A percentile compares a stretch with the other conserved stretches of the same genome.
These are phyloP conservation scores for Cassiopea andromeda DNA, from an alignment of 30 jellyfish, hydroid and myxozoan species.

Conservation along the genomic window DNA sequence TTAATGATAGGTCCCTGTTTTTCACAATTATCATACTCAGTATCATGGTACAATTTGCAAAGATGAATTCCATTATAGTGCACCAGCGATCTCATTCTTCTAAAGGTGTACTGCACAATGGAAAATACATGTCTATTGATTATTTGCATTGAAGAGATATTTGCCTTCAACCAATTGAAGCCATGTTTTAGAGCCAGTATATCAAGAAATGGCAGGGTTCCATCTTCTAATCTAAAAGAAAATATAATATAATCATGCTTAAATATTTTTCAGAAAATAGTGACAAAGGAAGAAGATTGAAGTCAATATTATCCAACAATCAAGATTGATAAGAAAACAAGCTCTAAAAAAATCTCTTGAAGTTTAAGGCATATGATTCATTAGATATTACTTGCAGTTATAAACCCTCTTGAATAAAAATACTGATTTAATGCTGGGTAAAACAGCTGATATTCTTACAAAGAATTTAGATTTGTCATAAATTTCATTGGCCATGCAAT, in stretches of 20 bases:
- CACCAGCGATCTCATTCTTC: slow-evolving; percentile 38
- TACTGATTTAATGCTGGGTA: too few relatives aligned
- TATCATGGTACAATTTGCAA: slow-evolving; percentile 50
- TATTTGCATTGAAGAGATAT: slow-evolving; percentile 38
- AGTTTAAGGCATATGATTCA: too few relatives aligned
- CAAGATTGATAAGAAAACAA: too few relatives aligned
- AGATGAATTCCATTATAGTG: slow-evolving; percentile 56
- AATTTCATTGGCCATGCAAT: too few relatives aligned
- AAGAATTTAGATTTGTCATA: too few relatives aligned
- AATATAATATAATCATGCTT: neutral
- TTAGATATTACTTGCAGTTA: too few relatives aligned
- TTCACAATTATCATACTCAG: slow-evolving; percentile 10
- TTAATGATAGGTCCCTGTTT: slow-evolving; percentile 62
- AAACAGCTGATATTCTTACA: too few relatives aligned
- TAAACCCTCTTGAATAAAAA: too few relatives aligned
- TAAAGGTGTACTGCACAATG: slow-evolving; percentile 44
- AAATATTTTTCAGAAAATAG: too few relatives aligned
- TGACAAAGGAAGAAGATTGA: too few relatives aligned
- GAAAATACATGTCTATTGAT: slow-evolving; percentile 51
- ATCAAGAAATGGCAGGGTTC: slow-evolving; percentile 59
- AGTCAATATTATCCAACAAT: too few relatives aligned
- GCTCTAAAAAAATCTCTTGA: too few relatives aligned
- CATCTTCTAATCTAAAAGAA: slow-evolving; percentile 62
- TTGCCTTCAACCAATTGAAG: slow-evolving; percentile 21
- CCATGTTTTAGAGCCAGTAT: slow-evolving; percentile 65